Evolutionary conservation across 37 sponge, comb jelly and placozoan genomes (phyloP), one percentile per base, ranked within the genome.

Genomic region (Halichondria panicea): DNA sequence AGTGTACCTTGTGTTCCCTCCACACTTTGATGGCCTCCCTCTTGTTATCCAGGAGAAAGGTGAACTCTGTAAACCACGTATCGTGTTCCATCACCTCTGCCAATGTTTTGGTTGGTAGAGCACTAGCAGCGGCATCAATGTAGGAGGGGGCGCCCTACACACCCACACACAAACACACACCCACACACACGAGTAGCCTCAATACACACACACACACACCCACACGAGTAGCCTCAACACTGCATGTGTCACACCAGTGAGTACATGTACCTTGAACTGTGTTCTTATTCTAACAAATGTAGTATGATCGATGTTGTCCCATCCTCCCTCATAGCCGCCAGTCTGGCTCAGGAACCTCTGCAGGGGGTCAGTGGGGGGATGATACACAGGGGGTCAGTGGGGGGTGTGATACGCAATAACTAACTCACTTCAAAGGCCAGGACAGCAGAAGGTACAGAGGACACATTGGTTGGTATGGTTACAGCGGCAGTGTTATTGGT

Each of bases 261-360:
- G 30, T 35, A 28, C 53, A 70, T 35, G 30, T 30, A 27, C 6
- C 35, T 63, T 63, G 24, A n/a, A 68, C 36, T n/a, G n/a, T n/a
- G n/a, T n/a, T n/a, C n/a, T 64, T 30, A 74, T 37, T 57, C 66
- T 88, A 5, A 93, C 38, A 58, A 92, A 96, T 1, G 80, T 72
- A 7, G 88, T 69, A 61, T 96, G 95, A 63, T 96, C 97, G 39
- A 78, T 81, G 19, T 93, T 89, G 59, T 96, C 95, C 97, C 97
- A 96, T 4, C 95, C 97, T 24, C 92, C 95, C 21, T 71, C 44
- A 43, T 83, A 78, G 22, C 95, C 97, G 18, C 95, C 89, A 30
- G 75, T 87, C 50, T 80, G 85, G 50, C 72, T 64, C 43, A 95
- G 81, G 44, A 89, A 95, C n/a, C 68, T 66, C 93, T 92, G 37